Evolutionary conservation across 2,888 invertebrate genomes (phyloP).

Genomic region (Eupithecia subumbrata): DNA sequence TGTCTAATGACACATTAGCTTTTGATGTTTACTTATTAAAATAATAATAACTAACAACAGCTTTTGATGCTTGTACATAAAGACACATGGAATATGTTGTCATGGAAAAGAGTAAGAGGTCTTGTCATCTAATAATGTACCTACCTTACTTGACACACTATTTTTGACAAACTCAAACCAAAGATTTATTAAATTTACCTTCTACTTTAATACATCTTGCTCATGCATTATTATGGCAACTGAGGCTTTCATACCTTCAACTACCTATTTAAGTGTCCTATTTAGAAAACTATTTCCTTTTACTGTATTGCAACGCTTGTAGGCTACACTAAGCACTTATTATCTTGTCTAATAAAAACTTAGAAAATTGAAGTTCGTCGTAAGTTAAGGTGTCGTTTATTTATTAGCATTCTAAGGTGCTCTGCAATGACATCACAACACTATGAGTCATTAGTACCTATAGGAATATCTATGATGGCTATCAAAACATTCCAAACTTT

Average conservation of each 20-base stretch:
- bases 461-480: neutral
- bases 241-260: neutral
- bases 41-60: too few species aligned
- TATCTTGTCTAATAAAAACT: slow-evolving; percentile 14
- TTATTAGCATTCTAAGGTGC: slow-evolving; percentile 66
- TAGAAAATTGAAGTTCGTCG: slow-evolving; percentile 37
- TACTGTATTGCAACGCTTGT: neutral
- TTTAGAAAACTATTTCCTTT: slow-evolving; percentile 5
- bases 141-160: too few species aligned
- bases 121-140: too few species aligned
- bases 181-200: too few species aligned
- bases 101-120: too few species aligned
- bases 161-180: neutral
- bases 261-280: neutral
- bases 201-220: neutral
- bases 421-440: slow-evolving; percentile 74
- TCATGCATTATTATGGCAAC: neutral
- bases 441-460: slow-evolving; percentile 67
- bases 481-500: neutral
- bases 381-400: slow-evolving; percentile 52
- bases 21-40: too few species aligned
- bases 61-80: too few species aligned
- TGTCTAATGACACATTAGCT: too few species aligned
- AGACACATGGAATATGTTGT: too few species aligned
- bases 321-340: neutral